Evolutionary conservation across 2,888 invertebrate genomes (phyloP).

Genomic region (Melikaiella ostensackeni): DNA sequence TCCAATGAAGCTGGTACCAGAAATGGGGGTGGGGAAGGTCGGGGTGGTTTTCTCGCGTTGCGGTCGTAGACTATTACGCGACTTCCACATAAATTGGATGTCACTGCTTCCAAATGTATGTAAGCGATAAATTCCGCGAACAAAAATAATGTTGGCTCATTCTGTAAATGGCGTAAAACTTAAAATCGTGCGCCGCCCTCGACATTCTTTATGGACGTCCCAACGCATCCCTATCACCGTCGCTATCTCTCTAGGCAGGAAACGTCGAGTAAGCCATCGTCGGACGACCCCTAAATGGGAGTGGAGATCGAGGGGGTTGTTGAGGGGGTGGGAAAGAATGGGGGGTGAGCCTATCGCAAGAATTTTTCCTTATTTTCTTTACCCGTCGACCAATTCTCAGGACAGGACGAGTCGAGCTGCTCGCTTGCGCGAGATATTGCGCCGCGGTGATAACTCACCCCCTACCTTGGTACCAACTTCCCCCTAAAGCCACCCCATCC

Average conservation of each 20-base stretch:
- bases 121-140: slow-evolving; percentile 73
- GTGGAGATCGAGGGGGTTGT: background rate
- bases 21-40: slow-evolving; percentile 38
- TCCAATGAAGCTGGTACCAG: background rate
- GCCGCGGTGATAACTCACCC: slow-evolving; percentile 61
- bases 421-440: slow-evolving; percentile 64
- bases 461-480: slow-evolving; percentile 43
- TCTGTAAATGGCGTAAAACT: slow-evolving; percentile 77
- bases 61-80: slow-evolving; percentile 74
- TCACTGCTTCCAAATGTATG: slow-evolving; percentile 72
- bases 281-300: background rate
- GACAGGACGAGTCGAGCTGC: slow-evolving; percentile 67
- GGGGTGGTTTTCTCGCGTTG: slow-evolving; percentile 69
- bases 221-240: slow-evolving; percentile 64
- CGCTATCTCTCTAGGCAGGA: slow-evolving; percentile 50
- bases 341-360: background rate
- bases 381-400: slow-evolving; percentile 69
- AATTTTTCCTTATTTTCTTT: slow-evolving; percentile 60
- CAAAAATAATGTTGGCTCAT: slow-evolving; percentile 77
- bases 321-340: background rate
- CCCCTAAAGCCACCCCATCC: slow-evolving; percentile 35
- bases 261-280: background rate
- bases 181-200: slow-evolving; percentile 67
- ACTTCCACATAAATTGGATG: slow-evolving; percentile 75
- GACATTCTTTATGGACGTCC: slow-evolving; percentile 61